Base-by-base conservation (phyloP, 2,797 vertebrate species). In the Neosalanx taihuensis region DNA sequence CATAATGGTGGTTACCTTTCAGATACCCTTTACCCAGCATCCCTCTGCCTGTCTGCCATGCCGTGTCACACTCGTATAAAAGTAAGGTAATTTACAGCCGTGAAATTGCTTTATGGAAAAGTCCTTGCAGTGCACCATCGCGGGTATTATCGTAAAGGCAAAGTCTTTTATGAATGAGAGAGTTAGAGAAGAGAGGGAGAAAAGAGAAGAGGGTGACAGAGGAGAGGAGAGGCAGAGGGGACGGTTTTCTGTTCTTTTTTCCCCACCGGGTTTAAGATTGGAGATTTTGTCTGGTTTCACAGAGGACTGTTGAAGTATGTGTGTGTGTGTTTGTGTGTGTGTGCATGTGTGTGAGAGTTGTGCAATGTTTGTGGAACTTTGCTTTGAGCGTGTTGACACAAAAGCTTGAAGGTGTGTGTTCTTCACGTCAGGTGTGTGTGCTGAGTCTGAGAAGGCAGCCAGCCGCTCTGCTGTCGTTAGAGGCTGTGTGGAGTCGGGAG, bases 71-170 rank as follows among this genome's bases (percentile, higher is more conserved):
- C 81, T 85, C 83, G 81, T 85, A 84, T 85, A 84, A 88, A 88
- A 86, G 83, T 79, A 83, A 85, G 59, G 85, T 86, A 80, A 85
- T 88, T 86, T 86, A 85, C 82, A 83, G 81, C 84, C 79, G 80
- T 85, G 86, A 88, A 88, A 86, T 86, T 85, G 84, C 84, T 85
- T 84, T 85, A 85, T 84, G 83, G 81, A 85, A 83, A 85, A 86
- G 83, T 88, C 84, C 82, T 86, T 85, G 81, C 82, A 75, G 80
- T 86, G 83, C 80, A 76, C 74, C 76, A 57, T 57, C 29, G 51
- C 23, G 83, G 82, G 81, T 85, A 85, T 88, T 88, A 85, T 80
- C 81, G 84, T 85, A 84, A 85, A 86, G 82, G 79, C 83, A 85
- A 80, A 78, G 68, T 63, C 79, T 85, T 88, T 86, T 85, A 85